Evolutionary conservation across 2,797 vertebrate species (phyloP).

Genomic region (Periophthalmus magnuspinnatus): DNA sequence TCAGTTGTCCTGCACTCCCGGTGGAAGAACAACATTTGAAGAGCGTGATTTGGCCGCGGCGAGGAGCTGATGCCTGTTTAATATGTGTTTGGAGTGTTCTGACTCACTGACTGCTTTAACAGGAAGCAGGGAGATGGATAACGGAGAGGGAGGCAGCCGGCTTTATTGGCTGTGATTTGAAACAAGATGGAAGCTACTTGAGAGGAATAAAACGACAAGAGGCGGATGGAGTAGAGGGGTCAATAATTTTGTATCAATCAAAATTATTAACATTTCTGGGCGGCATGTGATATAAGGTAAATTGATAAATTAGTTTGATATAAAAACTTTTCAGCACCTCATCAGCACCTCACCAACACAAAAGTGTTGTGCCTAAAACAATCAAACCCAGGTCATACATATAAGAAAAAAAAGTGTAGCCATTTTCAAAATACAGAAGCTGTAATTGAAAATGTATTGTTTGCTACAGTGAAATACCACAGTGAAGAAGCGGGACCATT

Average conservation of each 20-base stretch:
- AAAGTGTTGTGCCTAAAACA: not conserved
- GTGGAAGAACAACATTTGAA: slow-evolving; percentile 82
- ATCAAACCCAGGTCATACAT: too few relatives aligned
- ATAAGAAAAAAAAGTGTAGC: too few relatives aligned
- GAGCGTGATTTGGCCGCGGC: slow-evolving; percentile 77
- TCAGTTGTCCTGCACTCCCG: slow-evolving; percentile 73
- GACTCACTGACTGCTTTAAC: slow-evolving; percentile 75
- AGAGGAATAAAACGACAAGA: slow-evolving; percentile 62
- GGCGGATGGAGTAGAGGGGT: slow-evolving; percentile 37
- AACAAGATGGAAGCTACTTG: slow-evolving; percentile 72
- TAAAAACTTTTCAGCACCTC: not conserved
- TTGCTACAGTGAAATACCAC: too few relatives aligned
- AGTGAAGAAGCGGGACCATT: too few relatives aligned
- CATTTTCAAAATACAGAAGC: too few relatives aligned
- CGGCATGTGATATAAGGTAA: not conserved
- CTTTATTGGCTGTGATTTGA: slow-evolving; percentile 73
- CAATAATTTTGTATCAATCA: slow-evolving; percentile 32
- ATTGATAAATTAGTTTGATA: not conserved
- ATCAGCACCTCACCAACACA: not conserved
- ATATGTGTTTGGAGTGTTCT: slow-evolving; percentile 80
- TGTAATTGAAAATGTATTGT: too few relatives aligned
- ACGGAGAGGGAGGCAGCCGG: slow-evolving; percentile 48
- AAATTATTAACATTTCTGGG: not conserved
- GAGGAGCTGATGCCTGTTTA: slow-evolving; percentile 79
- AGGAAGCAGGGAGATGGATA: slow-evolving; percentile 57